A percentile compares a stretch with the other conserved stretches of the same genome.
Evolutionary conservation across 2,888 invertebrate species (phyloP).

Genomic region (Amphiduros pacificus): DNA sequence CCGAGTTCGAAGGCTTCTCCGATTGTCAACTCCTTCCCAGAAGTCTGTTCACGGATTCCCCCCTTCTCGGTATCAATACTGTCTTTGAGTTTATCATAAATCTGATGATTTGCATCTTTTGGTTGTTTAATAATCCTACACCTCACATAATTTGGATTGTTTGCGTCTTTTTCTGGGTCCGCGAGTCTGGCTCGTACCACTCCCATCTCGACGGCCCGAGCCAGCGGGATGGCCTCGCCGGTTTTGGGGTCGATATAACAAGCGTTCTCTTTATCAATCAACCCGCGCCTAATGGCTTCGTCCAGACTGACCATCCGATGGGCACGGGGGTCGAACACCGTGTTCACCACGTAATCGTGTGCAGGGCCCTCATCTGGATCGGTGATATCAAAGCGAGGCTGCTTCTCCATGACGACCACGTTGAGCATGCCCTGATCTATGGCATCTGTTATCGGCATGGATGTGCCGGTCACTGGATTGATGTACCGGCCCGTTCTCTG

Average conservation of each 20-base stretch:
- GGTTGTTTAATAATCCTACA: background rate
- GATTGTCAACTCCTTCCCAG: slow-evolving; percentile 42
- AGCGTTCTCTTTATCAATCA: slow-evolving; percentile 55
- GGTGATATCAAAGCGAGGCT: background rate
- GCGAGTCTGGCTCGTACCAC: slow-evolving; percentile 16
- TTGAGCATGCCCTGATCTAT: slow-evolving; percentile 29
- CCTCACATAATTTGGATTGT: background rate
- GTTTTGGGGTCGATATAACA: slow-evolving; percentile 62
- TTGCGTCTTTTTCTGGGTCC: slow-evolving; percentile 14
- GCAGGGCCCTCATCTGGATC: background rate
- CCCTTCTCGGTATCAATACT: slow-evolving; percentile 38
- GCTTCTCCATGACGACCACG: slow-evolving; percentile 18
- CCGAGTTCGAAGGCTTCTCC: slow-evolving; percentile 49
- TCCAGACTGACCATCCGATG: slow-evolving; percentile 3
- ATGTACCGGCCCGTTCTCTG: slow-evolving; percentile 41
- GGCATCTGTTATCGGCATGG: slow-evolving; percentile 29
- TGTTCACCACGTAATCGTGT: background rate
- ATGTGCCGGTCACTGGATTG: slow-evolving; percentile 28
- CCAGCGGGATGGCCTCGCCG: slow-evolving; percentile 20
- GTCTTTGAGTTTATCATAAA: slow-evolving; percentile 40
- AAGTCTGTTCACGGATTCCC: slow-evolving; percentile 40
- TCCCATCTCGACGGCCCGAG: slow-evolving; percentile 33
- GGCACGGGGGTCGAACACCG: background rate
- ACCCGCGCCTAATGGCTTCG: no score
- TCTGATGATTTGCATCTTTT: slow-evolving; percentile 13